Base-by-base conservation (phyloP, 2,113 vertebrate genomes). In the Toxotes jaculatrix region DNA sequence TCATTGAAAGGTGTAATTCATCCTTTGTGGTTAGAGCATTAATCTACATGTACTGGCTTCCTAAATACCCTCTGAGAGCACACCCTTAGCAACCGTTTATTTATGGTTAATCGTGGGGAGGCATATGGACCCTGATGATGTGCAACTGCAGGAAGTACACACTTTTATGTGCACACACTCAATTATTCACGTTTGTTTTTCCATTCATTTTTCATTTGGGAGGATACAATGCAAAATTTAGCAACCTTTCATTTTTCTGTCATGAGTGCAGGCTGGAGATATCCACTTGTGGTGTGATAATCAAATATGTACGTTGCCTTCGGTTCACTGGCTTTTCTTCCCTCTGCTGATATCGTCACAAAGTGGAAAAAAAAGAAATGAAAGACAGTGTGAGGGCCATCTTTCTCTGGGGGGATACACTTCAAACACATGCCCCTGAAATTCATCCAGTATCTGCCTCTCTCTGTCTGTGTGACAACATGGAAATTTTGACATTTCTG, bases 401-500 rank as follows among this genome's bases (percentile, higher is more conserved):
- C 56, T 47, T 36, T 76, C 83, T 88, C 88, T 47, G 21, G 67
- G 21, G 88, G 57, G 57, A 60, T 27, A 55, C 62, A 83, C 84
- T 91, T 91, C 83, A 92, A 93, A 92, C 85, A 79, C 77, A 34
- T 31, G 32, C 47, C 71, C 67, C 57, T 76, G 63, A 89, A 83
- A 84, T 88, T 38, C 77, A 81, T 65, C 86, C 73, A 55, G 21
- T 70, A 80, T 75, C 82, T 61, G 45, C 63, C 80, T 74, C 11
- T 83, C 23, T 81, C 12, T 91, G 27, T 88, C 19, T 82, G 56
- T 84, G 74, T 84, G 86, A 87, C 85, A 87, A 87, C 78, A 95
- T 95, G 93, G 93, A 94, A 90, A 95, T 94, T 89, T 89, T 94
- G 93, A 94, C 93, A 94, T 94, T 95, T 94, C 82, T 85, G 31